Evolutionary conservation across 2,113 vertebrate species (phyloP).

Genomic region (Corythoichthys haematopterus): DNA sequence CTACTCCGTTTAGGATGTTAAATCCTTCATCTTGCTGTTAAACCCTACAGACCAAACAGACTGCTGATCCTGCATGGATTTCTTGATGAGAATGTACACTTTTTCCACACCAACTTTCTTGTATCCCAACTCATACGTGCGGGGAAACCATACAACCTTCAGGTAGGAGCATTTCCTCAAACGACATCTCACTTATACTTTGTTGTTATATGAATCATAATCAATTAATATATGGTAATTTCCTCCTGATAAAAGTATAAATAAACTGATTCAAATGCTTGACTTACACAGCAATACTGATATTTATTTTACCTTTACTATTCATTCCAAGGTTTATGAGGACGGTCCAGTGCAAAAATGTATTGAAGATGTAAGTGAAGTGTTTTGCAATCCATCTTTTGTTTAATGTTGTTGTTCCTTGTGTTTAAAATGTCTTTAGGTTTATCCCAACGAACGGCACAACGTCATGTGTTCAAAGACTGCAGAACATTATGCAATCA

Average conservation of each 20-base stretch:
- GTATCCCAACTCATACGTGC: constrained; percentile 97
- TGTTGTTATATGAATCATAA: neutral
- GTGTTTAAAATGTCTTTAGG: constrained; percentile 61
- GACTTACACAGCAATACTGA: no score
- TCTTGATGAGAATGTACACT: constrained; percentile 98
- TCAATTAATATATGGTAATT: neutral
- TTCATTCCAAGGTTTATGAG: no score
- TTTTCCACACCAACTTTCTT: constrained; percentile 98
- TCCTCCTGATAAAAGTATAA: neutral
- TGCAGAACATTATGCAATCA: constrained; percentile 98
- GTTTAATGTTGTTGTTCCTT: neutral
- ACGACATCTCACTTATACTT: neutral
- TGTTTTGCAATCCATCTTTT: neutral
- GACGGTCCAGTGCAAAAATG: neutral
- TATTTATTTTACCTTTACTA: no score
- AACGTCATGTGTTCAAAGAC: constrained; percentile 98
- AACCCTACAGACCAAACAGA: constrained; percentile 83
- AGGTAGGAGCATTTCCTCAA: constrained; percentile 67
- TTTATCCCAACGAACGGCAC: constrained; percentile 97
- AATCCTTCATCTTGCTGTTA: neutral
- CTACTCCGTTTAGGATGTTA: neutral
- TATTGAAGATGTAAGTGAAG: neutral
- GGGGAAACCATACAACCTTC: constrained; percentile 96
- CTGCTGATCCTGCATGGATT: constrained; percentile 96
- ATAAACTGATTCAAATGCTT: neutral